Evolutionary conservation across 1,140 invertebrate species (phyloP), one percentile per base, ranked within the genome.

Genomic region (Drosophila tsacasi): DNA sequence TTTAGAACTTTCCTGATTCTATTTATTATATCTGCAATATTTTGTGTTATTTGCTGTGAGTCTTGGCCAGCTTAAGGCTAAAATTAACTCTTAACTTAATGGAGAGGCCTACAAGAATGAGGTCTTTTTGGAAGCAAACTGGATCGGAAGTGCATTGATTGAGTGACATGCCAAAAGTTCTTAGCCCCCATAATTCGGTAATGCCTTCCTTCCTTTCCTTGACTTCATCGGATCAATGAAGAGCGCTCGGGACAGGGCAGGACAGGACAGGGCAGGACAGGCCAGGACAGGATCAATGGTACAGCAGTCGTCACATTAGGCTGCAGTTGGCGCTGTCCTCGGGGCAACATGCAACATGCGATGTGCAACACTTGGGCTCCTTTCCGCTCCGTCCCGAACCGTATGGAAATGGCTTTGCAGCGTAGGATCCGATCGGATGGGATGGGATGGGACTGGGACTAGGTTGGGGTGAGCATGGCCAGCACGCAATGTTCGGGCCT

Each of bases 221-320:
- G 50, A 13, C 23, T 64, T 50, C 8, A 39, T 12, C 3, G 57
- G 64, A 68, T 61, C 64, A 52, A 39, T 58, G 35, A 13, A 39
- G 32, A 6, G 19, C 21, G 32, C 44, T 23, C 12, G 5, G 27
- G 19, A 15, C 21, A 49, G 40, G 59, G 25, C 68, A 49, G 71
- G 59, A 76, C 35, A 13, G 32, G 32, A 35, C 39, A 50, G 55
- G 74, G 78, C 40, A 5, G 6, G 44, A 27, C 27, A 12, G 17
- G n/a, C 17, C 66, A 25, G 72, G 63, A 81, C 47, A 54, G 58
- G 79, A 83, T 82, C 76, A 79, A 68, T 84, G 54, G 83, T 83
- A 74, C 63, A 83, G 72, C 79, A 80, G 83, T 87, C 84, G 69
- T 83, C 83, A 89, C 73, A 87, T 87, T 87, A 89, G 76, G 50